Evolutionary conservation across 2,888 invertebrate genomes (phyloP).

Genomic region (Leucophenga montana): DNA sequence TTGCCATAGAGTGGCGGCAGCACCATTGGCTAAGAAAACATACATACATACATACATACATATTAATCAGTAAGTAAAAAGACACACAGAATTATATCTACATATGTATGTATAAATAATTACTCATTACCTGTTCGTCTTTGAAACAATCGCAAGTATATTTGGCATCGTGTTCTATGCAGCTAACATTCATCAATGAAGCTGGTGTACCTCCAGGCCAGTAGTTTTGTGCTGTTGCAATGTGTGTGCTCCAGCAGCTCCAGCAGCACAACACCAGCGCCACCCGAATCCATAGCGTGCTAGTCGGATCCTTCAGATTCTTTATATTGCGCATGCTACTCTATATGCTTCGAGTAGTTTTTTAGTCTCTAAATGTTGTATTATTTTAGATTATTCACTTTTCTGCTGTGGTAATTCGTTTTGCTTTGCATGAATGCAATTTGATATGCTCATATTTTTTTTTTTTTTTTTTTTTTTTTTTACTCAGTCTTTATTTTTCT

Average conservation of each 20-base stretch:
- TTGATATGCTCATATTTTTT: not conserved
- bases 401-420: constrained; percentile 32
- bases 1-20: constrained; percentile 73
- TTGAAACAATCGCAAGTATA: constrained; percentile 71
- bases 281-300: no score
- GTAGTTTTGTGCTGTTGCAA: not conserved
- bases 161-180: constrained; percentile 68
- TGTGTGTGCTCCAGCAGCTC: constrained; percentile 21
- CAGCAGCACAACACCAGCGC: constrained; percentile 28
- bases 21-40: constrained; percentile 75
- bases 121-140: constrained; percentile 61
- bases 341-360: constrained; percentile 3
- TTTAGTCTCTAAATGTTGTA: not conserved
- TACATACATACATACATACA: no score
- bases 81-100: no score
- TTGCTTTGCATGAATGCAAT: constrained; percentile 4
- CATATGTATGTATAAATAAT: no score
- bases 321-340: constrained; percentile 52
- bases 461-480: not conserved
- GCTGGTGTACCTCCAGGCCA: constrained; percentile 5
- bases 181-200: constrained; percentile 57
- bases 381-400: not conserved
- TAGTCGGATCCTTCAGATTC: constrained; percentile 59
- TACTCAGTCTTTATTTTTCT: not conserved
- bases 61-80: no score